Evolutionary conservation across 1,140 invertebrate genomes (phyloP), one percentile per base, ranked within the genome.

Genomic region (Sinonovacula constricta): DNA sequence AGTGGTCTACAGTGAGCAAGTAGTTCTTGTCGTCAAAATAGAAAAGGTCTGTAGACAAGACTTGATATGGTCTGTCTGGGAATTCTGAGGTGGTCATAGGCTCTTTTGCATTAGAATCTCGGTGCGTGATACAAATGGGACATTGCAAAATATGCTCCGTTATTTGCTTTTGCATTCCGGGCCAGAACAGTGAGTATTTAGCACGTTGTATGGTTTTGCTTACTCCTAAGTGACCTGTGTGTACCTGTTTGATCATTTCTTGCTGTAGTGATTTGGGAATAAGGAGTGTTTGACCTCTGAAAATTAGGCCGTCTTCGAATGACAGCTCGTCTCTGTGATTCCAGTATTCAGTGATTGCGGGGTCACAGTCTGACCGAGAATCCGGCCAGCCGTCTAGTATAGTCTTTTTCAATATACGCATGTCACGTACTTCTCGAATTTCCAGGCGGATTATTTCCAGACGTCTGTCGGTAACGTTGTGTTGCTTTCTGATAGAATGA

Each of bases 201-300:
- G 1, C 1, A 59, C 68, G 30, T 24, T 26, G n/a, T 60, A 70
- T 67, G 34, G 34, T 72, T 66, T 85, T 85, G 45, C 80, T 72
- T 31, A 83, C 45, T 30, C 80, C 82, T 26, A 79, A 22, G 45
- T 85, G 85, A 26, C 51, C 62, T 67, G 62, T 53, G 56, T 85
- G 82, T 31, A 86, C 15, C 28, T 53, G 36, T 12, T 30, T 22
- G 14, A 85, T 15, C 26, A 63, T 12, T 63, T 63, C 60, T 22
- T 15, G 12, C 7, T 31, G 24, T 26, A 28, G 30, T 5, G 15
- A 28, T 31, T 63, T 63, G 4, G 60, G 60, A 28, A 18, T 5
- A n/a, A n/a, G n/a, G n/a, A n/a, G n/a, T n/a, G n/a, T n/a, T n/a
- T n/a, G n/a, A n/a, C n/a, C n/a, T n/a, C n/a, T 24, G 2, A 72